These are phyloP conservation scores for Salpingus planirostris DNA, from an alignment of 2,888 invertebrate species.

Conservation along the genomic window DNA sequence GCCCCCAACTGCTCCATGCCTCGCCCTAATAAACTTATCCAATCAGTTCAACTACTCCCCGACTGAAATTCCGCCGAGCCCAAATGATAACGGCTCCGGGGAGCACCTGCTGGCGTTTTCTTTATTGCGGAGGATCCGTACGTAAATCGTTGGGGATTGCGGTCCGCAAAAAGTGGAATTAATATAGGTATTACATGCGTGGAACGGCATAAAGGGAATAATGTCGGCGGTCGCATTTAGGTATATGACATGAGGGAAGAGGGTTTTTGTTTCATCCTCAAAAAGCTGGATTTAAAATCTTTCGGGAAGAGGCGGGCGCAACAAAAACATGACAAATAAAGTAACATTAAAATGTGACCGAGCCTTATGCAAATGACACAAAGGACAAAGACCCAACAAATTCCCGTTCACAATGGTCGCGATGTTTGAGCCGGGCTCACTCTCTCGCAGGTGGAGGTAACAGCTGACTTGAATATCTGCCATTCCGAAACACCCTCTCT, in stretches of 20 bases:
- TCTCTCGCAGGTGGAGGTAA: slow-evolving; percentile 5
- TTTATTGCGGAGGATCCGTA: too few relatives aligned
- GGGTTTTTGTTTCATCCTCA: not conserved
- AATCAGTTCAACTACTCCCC: too few relatives aligned
- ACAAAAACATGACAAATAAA: slow-evolving; percentile 19
- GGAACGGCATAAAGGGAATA: too few relatives aligned
- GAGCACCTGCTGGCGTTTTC: too few relatives aligned
- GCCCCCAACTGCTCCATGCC: too few relatives aligned
- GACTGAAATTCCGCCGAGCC: too few relatives aligned
- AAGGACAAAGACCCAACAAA: slow-evolving; percentile 1
- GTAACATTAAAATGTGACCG: slow-evolving; percentile 14
- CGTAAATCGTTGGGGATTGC: too few relatives aligned
- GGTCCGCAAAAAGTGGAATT: too few relatives aligned
- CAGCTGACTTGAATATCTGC: slow-evolving; percentile 10
- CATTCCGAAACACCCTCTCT: slow-evolving; percentile 4
- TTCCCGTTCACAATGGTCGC: not conserved
- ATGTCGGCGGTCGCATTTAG: too few relatives aligned
- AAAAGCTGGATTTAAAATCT: slow-evolving; percentile 8
- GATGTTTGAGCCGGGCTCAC: not conserved
- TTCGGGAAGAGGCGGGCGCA: slow-evolving; percentile 2
- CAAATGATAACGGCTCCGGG: too few relatives aligned
- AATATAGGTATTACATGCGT: too few relatives aligned
- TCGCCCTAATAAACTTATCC: too few relatives aligned
- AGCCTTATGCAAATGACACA: slow-evolving; percentile 5
- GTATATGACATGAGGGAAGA: not conserved